Percentiles rank a stretch among this genome's conserved stretches.
phyloP scores from a whole-genome alignment of 2,113 vertebrate genomes.

The Silurus asotus region DNA sequence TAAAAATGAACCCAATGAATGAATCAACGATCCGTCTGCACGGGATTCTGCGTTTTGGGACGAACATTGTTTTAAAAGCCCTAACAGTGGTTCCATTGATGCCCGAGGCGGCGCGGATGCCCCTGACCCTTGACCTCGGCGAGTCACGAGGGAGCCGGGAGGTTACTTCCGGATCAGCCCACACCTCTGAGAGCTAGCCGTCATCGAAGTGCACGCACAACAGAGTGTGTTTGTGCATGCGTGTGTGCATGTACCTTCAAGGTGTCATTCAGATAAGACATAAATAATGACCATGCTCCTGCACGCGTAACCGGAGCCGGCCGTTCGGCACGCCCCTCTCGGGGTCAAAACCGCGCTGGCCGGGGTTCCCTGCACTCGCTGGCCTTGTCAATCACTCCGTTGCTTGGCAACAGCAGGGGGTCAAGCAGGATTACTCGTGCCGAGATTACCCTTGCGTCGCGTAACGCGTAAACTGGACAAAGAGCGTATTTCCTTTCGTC shows the following conservation, averaged over 20 bases:
- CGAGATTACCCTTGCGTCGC: slow-evolving; percentile 31
- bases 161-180: slow-evolving; percentile 53
- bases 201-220: slow-evolving; percentile 32
- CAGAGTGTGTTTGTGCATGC: slow-evolving; percentile 34
- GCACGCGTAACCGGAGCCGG: slow-evolving; percentile 58
- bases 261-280: slow-evolving; percentile 62
- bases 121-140: slow-evolving; percentile 44
- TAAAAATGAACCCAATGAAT: too few species aligned
- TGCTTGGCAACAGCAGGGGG: slow-evolving; percentile 46
- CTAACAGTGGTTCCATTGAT: slow-evolving; percentile 60
- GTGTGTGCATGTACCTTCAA: slow-evolving; percentile 35
- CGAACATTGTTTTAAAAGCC: not conserved
- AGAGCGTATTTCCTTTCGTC: slow-evolving; percentile 6
- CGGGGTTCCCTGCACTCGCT: slow-evolving; percentile 46
- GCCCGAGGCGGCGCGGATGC: slow-evolving; percentile 27
- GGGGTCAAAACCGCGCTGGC: slow-evolving; percentile 58
- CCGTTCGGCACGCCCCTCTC: slow-evolving; percentile 55
- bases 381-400: slow-evolving; percentile 57
- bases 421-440: slow-evolving; percentile 32
- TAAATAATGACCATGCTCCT: slow-evolving; percentile 61
- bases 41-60: not conserved
- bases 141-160: slow-evolving; percentile 49
- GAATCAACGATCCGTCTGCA: not conserved
- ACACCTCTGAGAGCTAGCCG: slow-evolving; percentile 48
- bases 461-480: slow-evolving; percentile 9